Evolutionary conservation across 64 coral and sea anemone genomes (phyloP), one percentile per base, ranked within the genome.

Genomic region (Pocillopora damicornis): DNA sequence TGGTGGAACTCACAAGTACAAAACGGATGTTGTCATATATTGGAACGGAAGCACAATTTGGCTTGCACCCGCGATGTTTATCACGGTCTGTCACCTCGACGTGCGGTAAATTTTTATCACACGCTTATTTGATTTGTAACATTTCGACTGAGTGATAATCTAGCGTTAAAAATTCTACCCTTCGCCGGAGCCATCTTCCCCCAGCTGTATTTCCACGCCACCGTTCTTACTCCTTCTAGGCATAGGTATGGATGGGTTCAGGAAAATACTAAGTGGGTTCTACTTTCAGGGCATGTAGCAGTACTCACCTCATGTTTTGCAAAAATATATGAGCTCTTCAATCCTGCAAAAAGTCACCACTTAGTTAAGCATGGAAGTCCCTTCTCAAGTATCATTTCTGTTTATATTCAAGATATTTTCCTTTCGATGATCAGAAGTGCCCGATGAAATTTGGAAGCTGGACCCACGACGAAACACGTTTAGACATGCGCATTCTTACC

Each of bases 361-460:
- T 30, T 30, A 30, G 30, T 51, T 51, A 51, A 51, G 42, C 42
- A 51, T 51, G 3, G 1, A 14, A 25, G 26, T 80, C 42, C 17
- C 57, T 16, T 61, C 25, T 59, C 18, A 76, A 35, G 14, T 36
- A 76, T 36, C 2, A 8, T 63, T 63, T 63, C 16, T 60, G 20
- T 59, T 35, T 74, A 51, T 13, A 71, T 74, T 10, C 7, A 61
- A 90, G 88, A 60, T 81, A 58, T 58, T 90, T 90, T 58, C 88
- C 88, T 42, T 90, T 90, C 74, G 88, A 90, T 30, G 88, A 90
- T 23, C 88, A 90, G 73, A 90, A 69, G 37, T 88, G 87, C 60
- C 75, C 73, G 10, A 88, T 88, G 87, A 78, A 88, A 35, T 88
- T 88, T 20, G 87, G 87, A 1, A 88, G 87, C 63, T 88, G 87